A percentile compares a stretch with the other conserved stretches of the same genome.
phyloP scores from a whole-genome alignment of 2,888 invertebrate genomes.

The Furcula furcula region DNA sequence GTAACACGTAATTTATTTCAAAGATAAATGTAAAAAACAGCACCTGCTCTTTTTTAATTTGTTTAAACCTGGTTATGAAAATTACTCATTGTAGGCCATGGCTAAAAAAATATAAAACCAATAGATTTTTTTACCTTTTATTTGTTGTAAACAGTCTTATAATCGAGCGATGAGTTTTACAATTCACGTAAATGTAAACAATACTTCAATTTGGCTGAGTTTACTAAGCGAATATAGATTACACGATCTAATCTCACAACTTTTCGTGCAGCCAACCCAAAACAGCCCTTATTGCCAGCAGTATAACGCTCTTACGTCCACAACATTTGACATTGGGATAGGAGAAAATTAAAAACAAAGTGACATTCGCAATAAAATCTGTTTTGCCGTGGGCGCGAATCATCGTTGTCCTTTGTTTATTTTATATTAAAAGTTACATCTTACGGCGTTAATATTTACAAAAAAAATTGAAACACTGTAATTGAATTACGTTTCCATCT shows the following conservation, averaged over 20 bases:
- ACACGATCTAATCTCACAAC: constrained; percentile 55
- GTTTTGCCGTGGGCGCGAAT: constrained; percentile 15
- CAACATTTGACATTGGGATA: neutral
- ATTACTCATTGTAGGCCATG: too few species aligned
- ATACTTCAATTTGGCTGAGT: constrained; percentile 71
- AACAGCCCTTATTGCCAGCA: neutral
- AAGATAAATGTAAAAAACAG: too few species aligned
- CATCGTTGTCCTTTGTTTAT: constrained; percentile 52
- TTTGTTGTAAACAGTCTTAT: constrained; percentile 80
- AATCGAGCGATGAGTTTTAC: constrained; percentile 71
- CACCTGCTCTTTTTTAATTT: too few species aligned
- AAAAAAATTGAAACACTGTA: constrained; percentile 55
- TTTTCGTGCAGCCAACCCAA: neutral
- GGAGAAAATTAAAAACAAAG: neutral
- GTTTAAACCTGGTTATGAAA: too few species aligned
- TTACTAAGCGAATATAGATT: constrained; percentile 67
- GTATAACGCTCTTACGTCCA: too few species aligned
- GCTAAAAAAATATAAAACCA: constrained; percentile 1
- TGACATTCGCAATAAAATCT: constrained; percentile 5
- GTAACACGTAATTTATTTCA: too few species aligned
- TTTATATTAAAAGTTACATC: constrained; percentile 47
- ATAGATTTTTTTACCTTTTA: constrained; percentile 43
- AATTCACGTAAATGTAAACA: constrained; percentile 58
- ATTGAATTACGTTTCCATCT: constrained; percentile 60
- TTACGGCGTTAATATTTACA: constrained; percentile 66